A percentile compares a stretch with the other conserved stretches of the same genome.
Conservation (phyloP, 2,113 vertebrate genomes). For the Anguilla japonica region DNA sequence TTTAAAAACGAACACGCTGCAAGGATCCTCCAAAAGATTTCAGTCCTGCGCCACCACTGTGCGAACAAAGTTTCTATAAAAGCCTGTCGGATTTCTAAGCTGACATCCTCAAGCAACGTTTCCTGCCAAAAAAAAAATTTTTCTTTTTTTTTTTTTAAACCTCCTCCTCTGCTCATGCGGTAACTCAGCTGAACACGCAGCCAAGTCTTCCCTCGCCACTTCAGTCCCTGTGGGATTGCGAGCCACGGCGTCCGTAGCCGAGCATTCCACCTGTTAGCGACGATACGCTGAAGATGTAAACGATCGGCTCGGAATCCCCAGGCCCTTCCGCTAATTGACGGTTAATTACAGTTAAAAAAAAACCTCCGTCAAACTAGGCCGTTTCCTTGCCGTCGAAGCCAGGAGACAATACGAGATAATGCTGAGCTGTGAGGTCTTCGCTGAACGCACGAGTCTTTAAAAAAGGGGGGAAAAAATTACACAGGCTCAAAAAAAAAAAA, state of each 20-base stretch:
- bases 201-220: neutral
- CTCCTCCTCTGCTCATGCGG: neutral
- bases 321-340: neutral
- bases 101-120: neutral
- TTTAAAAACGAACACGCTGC: neutral
- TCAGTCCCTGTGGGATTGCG: neutral
- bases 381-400: neutral
- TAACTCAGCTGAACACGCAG: neutral
- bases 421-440: neutral
- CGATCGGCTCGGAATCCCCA: neutral
- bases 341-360: neutral
- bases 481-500: neutral
- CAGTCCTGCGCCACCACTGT: neutral
- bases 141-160: no score
- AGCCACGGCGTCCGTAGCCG: neutral
- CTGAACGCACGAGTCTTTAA: neutral
- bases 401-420: neutral
- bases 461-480: neutral
- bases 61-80: no score
- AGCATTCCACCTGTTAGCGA: neutral
- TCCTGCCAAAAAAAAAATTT: neutral
- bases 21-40: neutral
- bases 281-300: neutral
- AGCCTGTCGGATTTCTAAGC: no score
- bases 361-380: neutral